Percentiles rank a stretch among this genome's conserved stretches.
Conservation (phyloP, 2,113 vertebrate genomes). For the Coryphaenoides rupestris region DNA sequence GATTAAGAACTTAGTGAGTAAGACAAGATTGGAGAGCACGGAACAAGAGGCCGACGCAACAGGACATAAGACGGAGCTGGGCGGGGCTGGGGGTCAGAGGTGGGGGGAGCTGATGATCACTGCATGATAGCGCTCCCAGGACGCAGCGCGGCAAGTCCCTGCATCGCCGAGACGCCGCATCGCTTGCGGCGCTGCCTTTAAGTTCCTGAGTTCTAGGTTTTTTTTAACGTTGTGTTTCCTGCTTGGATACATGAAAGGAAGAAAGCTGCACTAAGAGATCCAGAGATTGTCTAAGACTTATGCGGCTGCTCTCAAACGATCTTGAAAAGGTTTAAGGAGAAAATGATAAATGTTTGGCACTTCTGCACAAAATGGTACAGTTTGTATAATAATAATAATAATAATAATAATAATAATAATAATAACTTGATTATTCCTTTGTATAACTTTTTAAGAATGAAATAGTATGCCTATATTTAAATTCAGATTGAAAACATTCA, state of each 20-base stretch:
- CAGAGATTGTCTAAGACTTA: conserved; percentile 96
- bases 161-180: conserved; percentile 68
- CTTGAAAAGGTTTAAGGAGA: conserved; percentile 79
- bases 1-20: conserved; percentile 88
- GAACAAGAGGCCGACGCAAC: conserved; percentile 55
- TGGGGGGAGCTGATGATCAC: conserved; percentile 74
- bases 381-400: conserved; percentile 59
- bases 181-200: conserved; percentile 76
- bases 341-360: conserved; percentile 94
- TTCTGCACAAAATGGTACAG: conserved; percentile 78
- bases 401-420: conserved; percentile 55
- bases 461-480: conserved; percentile 70
- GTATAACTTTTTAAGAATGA: conserved; percentile 78
- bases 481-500: conserved; percentile 99
- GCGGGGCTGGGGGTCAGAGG: conserved; percentile 63
- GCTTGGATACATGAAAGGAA: conserved; percentile 75
- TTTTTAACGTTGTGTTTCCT: conserved; percentile 76
- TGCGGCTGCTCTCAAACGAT: conserved; percentile 87
- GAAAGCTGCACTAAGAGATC: conserved; percentile 80
- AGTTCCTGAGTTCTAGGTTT: conserved; percentile 87
- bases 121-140: conserved; percentile 72
- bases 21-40: conserved; percentile 83
- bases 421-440: conserved; percentile 58
- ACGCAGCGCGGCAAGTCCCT: conserved; percentile 14
- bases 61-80: conserved; percentile 20